phyloP scores from a whole-genome alignment of 2,113 vertebrate species.

The Gavia stellata region DNA sequence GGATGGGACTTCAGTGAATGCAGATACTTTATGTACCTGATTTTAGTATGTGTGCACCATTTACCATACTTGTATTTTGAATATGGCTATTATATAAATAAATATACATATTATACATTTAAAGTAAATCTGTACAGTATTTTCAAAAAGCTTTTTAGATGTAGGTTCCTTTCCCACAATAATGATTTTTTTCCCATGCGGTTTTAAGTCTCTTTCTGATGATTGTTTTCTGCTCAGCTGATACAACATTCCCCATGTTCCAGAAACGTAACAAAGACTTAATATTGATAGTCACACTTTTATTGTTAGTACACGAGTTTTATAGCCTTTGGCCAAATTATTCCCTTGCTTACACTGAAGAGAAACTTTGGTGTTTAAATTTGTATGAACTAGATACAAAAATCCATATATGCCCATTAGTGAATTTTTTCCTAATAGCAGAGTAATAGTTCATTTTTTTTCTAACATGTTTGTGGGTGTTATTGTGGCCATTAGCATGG shows the following conservation, averaged over 20 bases:
- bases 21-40: not conserved
- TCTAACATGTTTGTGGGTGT: not conserved
- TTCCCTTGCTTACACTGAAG: not conserved
- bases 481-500: not conserved
- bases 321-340: conserved; percentile 7
- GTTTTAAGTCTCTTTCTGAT: not conserved
- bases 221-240: not conserved
- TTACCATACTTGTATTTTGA: not conserved
- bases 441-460: not conserved
- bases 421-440: not conserved
- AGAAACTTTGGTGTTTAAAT: not conserved
- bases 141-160: not conserved
- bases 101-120: not conserved
- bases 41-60: not conserved
- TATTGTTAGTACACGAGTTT: not conserved
- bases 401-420: not conserved
- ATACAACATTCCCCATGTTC: not conserved
- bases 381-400: not conserved
- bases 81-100: not conserved
- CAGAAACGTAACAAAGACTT: not conserved
- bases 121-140: not conserved
- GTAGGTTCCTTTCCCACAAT: rapidly evolving
- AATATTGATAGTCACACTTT: not conserved
- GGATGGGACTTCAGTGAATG: not conserved
- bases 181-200: not conserved